Conservation (phyloP, 2,113 vertebrate species). For the Myotis yumanensis region DNA sequence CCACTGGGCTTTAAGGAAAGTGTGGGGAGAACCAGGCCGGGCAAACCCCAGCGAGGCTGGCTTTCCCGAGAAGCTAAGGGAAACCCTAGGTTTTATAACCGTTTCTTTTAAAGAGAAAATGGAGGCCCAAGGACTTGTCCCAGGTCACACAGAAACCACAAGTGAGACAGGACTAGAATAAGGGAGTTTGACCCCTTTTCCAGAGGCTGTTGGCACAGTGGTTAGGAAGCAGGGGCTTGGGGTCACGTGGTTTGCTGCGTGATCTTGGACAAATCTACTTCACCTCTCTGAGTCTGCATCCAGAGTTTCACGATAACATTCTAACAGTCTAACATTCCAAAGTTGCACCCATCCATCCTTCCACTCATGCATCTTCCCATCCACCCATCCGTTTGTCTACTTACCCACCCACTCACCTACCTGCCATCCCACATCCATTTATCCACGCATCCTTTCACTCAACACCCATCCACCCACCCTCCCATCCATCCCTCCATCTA, state of each 20-base stretch:
- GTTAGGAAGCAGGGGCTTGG: not conserved
- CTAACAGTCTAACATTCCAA: not conserved
- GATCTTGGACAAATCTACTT: not conserved
- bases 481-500: too few relatives aligned
- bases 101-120: slow-evolving; percentile 41
- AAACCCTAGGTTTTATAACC: not conserved
- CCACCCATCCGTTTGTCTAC: too few relatives aligned
- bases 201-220: not conserved
- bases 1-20: not conserved
- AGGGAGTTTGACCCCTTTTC: not conserved
- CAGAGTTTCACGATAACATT: not conserved
- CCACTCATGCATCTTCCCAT: not conserved
- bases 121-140: not conserved
- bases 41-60: not conserved
- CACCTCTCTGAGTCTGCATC: not conserved
- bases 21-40: not conserved
- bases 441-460: too few relatives aligned
- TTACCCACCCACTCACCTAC: too few relatives aligned
- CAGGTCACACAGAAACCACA: not conserved
- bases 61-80: not conserved
- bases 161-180: not conserved
- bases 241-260: not conserved
- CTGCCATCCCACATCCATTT: too few relatives aligned
- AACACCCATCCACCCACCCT: too few relatives aligned
- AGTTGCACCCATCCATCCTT: not conserved